phyloP scores from a whole-genome alignment of 1,140 invertebrate species.

The Vanessa atalanta region DNA sequence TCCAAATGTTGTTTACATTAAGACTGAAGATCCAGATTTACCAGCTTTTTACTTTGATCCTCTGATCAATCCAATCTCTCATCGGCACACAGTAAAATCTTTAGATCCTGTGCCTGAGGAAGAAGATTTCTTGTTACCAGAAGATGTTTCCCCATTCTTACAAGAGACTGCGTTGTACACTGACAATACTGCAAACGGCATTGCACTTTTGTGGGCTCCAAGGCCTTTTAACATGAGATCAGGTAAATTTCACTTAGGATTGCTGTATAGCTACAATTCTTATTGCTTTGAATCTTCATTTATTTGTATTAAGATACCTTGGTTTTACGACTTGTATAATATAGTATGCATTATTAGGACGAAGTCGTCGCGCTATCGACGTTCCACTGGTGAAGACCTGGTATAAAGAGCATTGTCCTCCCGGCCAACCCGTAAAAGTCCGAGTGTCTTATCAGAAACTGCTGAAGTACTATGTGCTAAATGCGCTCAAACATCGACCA shows the following conservation, averaged over 20 bases:
- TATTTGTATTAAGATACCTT: conserved; percentile 22
- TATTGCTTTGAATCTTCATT: not conserved
- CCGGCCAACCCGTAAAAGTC: conserved; percentile 99
- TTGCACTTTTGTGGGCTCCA: conserved; percentile 98
- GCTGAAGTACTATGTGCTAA: conserved; percentile 98
- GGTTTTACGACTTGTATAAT: conserved; percentile 26
- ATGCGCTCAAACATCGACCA: conserved; percentile 97
- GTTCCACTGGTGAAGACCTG: conserved; percentile 98
- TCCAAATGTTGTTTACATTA: conserved; percentile 99
- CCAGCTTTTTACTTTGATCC: conserved; percentile 99
- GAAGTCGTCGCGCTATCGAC: conserved; percentile 95
- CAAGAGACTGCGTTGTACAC: conserved; percentile 98
- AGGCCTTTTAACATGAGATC: conserved; percentile 98
- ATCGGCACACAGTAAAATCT: conserved; percentile 93
- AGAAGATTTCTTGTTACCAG: conserved; percentile 96
- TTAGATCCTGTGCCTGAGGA: conserved; percentile 94
- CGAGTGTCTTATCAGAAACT: conserved; percentile 99
- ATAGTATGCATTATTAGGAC: conserved; percentile 74
- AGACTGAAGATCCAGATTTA: conserved; percentile 99
- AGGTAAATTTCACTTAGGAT: conserved; percentile 70
- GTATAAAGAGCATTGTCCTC: conserved; percentile 99
- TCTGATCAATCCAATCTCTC: conserved; percentile 99
- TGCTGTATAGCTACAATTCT: too few species aligned
- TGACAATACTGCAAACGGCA: conserved; percentile 99
- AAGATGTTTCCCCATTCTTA: conserved; percentile 94